These are phyloP conservation scores for Caenorhabditis panamensis DNA, from an alignment of 2,888 invertebrate genomes.

Conservation along the genomic window DNA sequence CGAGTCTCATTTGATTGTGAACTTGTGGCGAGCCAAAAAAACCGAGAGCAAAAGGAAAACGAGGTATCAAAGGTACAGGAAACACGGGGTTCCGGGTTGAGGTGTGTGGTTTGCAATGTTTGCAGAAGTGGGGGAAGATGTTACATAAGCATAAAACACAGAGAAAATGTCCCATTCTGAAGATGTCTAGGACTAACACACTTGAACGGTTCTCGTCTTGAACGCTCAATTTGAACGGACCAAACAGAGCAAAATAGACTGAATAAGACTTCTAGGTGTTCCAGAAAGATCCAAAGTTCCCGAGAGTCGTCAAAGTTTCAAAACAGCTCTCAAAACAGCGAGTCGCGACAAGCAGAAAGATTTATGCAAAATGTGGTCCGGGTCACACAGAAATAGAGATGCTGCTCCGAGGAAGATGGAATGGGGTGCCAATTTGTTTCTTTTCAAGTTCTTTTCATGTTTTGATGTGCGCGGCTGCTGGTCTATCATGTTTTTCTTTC, in stretches of 20 bases:
- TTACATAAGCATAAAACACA: too few species aligned
- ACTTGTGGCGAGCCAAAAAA: neutral
- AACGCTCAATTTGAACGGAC: too few species aligned
- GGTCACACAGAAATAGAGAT: constrained; percentile 22
- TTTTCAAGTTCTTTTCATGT: constrained; percentile 49
- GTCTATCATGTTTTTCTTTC: constrained; percentile 42
- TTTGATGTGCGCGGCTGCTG: constrained; percentile 18
- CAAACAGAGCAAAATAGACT: too few species aligned
- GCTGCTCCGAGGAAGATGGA: neutral
- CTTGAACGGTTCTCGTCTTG: too few species aligned
- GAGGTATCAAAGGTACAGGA: constrained; percentile 42
- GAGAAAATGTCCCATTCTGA: too few species aligned
- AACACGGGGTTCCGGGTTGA: constrained; percentile 5
- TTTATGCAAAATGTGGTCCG: constrained; percentile 24
- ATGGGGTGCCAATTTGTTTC: constrained; percentile 54
- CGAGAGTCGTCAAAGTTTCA: neutral
- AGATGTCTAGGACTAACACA: too few species aligned
- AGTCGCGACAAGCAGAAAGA: constrained; percentile 8
- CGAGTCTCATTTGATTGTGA: constrained; percentile 24
- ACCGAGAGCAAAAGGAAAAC: constrained; percentile 8
- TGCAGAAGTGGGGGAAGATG: too few species aligned
- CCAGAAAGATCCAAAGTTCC: neutral
- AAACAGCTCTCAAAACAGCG: neutral
- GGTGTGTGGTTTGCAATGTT: too few species aligned
- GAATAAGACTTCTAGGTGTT: too few species aligned